Conservation (phyloP, 2,888 invertebrate species). For the Netelia virgata region DNA sequence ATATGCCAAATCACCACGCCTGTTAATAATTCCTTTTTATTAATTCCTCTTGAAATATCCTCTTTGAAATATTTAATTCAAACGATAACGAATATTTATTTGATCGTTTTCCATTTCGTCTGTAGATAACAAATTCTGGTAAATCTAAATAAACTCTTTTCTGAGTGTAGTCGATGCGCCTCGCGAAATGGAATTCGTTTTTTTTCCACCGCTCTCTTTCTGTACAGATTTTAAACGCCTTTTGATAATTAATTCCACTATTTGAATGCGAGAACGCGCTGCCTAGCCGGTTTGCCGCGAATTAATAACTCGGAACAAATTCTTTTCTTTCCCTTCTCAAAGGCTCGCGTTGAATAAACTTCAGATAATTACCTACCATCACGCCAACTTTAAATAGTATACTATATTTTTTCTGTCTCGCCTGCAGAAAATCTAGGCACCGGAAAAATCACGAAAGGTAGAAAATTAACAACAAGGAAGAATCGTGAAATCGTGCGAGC, state of each 20-base stretch:
- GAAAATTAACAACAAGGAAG: background rate
- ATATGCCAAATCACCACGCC: too few species aligned
- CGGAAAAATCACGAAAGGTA: constrained; percentile 1
- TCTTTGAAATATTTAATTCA: too few species aligned
- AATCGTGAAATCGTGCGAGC: constrained; percentile 33
- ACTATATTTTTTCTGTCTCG: constrained; percentile 33
- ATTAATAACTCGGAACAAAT: constrained; percentile 57
- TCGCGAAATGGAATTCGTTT: constrained; percentile 1
- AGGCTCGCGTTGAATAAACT: constrained; percentile 70
- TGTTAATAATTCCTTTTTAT: too few species aligned
- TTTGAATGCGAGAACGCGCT: constrained; percentile 58
- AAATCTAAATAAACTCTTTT: background rate
- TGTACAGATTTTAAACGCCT: constrained; percentile 68
- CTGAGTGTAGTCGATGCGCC: background rate
- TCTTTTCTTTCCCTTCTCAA: constrained; percentile 28
- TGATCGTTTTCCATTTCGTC: too few species aligned
- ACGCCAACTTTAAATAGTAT: constrained; percentile 19
- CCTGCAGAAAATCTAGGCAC: constrained; percentile 13
- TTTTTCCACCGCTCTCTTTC: constrained; percentile 14
- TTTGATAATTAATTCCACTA: constrained; percentile 73
- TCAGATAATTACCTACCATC: constrained; percentile 62
- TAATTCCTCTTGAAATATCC: too few species aligned
- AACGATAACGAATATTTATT: too few species aligned
- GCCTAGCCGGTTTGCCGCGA: constrained; percentile 53
- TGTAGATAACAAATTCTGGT: background rate